Conservation (phyloP, 2,888 invertebrate genomes). For the Ophion ventricosus region DNA sequence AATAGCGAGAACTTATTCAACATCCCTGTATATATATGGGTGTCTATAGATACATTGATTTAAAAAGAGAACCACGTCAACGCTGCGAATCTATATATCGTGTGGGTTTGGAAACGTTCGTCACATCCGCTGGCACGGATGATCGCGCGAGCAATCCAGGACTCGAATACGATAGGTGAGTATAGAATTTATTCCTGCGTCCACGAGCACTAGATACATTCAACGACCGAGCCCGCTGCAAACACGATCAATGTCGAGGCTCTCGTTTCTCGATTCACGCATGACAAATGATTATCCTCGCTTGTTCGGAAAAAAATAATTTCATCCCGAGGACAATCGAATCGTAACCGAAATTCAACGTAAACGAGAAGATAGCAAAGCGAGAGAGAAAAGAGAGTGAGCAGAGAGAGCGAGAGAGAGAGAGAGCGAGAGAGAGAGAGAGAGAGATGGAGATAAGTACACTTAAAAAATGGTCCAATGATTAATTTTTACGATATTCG, state of each 20-base stretch:
- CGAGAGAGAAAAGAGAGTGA: neutral
- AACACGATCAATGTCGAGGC: conserved; percentile 29
- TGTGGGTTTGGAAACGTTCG: neutral
- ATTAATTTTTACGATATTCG: no score
- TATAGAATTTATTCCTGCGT: conserved; percentile 3
- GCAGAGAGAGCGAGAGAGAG: no score
- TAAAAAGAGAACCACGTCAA: neutral
- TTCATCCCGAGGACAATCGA: conserved; percentile 30
- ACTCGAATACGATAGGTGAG: conserved; percentile 13
- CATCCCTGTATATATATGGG: neutral
- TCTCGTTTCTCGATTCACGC: conserved; percentile 42
- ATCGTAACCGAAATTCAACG: conserved; percentile 49
- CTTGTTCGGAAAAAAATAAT: conserved; percentile 37
- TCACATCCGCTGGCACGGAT: neutral
- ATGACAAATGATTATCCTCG: conserved; percentile 44
- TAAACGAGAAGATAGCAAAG: neutral
- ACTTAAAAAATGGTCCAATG: conserved; percentile 42
- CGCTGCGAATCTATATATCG: neutral
- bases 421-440: no score
- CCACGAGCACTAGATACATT: conserved; percentile 6
- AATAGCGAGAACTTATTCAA: no score
- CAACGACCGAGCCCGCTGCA: neutral
- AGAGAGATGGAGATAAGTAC: no score
- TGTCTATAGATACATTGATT: neutral
- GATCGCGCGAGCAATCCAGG: neutral